Conservation (phyloP, 1,140 invertebrate genomes). For the Leptinotarsa texana region DNA sequence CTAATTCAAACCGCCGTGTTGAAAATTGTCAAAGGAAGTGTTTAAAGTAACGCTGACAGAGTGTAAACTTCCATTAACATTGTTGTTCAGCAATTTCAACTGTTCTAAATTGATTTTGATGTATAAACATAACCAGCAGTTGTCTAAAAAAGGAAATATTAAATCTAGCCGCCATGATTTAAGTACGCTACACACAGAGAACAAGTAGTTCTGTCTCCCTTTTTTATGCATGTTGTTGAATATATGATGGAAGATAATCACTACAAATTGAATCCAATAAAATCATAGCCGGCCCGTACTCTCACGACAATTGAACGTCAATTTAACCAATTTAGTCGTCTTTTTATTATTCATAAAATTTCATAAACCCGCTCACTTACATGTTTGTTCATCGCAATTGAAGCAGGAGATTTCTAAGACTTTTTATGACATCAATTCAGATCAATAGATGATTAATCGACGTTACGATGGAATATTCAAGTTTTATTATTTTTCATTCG, state of each 20-base stretch:
- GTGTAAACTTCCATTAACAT: slow-evolving; percentile 31
- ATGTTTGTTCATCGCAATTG: slow-evolving; percentile 24
- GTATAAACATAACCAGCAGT: slow-evolving; percentile 29
- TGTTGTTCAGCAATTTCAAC: slow-evolving; percentile 29
- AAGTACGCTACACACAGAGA: slow-evolving; percentile 23
- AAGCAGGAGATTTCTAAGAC: background rate
- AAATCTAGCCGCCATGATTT: slow-evolving; percentile 39
- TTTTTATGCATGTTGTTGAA: slow-evolving; percentile 35
- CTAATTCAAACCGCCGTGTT: slow-evolving; percentile 1
- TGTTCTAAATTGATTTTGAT: slow-evolving; percentile 32
- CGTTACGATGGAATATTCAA: background rate
- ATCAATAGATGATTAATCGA: background rate
- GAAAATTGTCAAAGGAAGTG: slow-evolving; percentile 18
- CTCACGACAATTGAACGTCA: slow-evolving; percentile 51
- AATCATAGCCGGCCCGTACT: slow-evolving; percentile 44
- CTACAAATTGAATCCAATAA: slow-evolving; percentile 51
- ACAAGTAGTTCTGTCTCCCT: slow-evolving; percentile 34
- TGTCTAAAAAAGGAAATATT: slow-evolving; percentile 50
- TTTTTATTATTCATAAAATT: slow-evolving; percentile 54
- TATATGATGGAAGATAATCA: slow-evolving; percentile 45
- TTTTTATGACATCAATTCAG: slow-evolving; percentile 5
- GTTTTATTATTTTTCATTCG: slow-evolving; percentile 3
- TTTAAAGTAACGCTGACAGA: slow-evolving; percentile 27
- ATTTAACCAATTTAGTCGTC: slow-evolving; percentile 50
- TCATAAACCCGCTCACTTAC: slow-evolving; percentile 43